Base-by-base conservation (phyloP, 2,888 invertebrate genomes). In the Siphlonurus alternatus region DNA sequence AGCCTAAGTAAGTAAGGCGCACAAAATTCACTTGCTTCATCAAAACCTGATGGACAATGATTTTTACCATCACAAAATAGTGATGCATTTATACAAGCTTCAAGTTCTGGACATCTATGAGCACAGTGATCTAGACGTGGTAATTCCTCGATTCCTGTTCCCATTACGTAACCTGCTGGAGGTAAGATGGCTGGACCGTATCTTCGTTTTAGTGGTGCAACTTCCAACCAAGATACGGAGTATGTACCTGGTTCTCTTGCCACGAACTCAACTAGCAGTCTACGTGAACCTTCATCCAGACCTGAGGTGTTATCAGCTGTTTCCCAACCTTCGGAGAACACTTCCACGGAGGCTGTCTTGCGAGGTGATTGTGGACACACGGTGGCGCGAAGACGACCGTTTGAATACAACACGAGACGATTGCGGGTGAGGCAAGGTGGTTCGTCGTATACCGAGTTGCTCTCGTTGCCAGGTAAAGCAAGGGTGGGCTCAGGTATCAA, bases 251-350 rank as follows among this genome's bases (percentile, higher is more conserved):
- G 80, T 71, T 91, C 89, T 64, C 83, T 82, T 53, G 88, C 85
- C 67, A 90, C 78, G 70, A 91, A 89, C 72, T 93, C 92, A 0
- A 92, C 83, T 63, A 88, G 83, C 38, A 93, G 79, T 25, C 85
- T 85, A 66, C 87, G 80, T 0, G 84, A 79, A 70, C 83, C 79
- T 71, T 86, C 85, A 53, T 80, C 78, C 7, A 56, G n/a, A 7
- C 56, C 56, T n/a, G 56, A 56, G 5, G 22, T 10, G 56, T 56
- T 56, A 7, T 56, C 56, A 5, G n/a, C 5, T 22, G 5, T 56
- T 10, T 56, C 74, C 91, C 91, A 92, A 51, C 91, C 92, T 70
- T 89, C 87, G 61, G 90, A 91, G 74, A 91, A 92, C 61, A 91
- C 84, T 18, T 64, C 61, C 1, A 64, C 64, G 3, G 53, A 61